A percentile compares a stretch with the other conserved stretches of the same genome.
Evolutionary conservation across 2,797 vertebrate species (phyloP).

Genomic region (Paratrypauchen microcephalus): DNA sequence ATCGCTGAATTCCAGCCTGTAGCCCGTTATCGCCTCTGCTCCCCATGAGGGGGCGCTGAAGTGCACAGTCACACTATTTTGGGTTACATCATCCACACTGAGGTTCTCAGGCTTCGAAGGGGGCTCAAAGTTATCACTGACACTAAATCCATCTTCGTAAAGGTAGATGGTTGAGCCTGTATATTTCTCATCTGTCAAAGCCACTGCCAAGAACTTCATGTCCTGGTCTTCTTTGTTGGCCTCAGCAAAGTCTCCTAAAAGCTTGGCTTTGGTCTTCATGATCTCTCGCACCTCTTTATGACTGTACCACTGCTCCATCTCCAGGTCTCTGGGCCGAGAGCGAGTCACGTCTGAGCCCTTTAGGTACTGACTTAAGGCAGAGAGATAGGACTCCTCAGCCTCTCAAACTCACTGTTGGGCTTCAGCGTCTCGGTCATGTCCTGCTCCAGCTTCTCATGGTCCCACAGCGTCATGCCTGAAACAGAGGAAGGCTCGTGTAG

Average conservation of each 20-base stretch:
- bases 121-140: neutral
- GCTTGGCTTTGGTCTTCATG: conserved; percentile 20
- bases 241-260: conserved; percentile 41
- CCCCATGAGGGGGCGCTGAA: too few species aligned
- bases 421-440: neutral
- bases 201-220: conserved; percentile 13
- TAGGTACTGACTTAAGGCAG: conserved; percentile 12
- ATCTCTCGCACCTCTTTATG: neutral
- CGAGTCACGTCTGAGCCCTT: neutral
- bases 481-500: too few species aligned
- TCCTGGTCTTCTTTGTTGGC: conserved; percentile 32
- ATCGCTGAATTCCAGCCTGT: too few species aligned
- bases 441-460: too few species aligned
- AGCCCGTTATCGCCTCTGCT: too few species aligned
- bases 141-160: neutral
- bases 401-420: conserved; percentile 14
- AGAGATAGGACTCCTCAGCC: neutral
- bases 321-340: conserved; percentile 29
- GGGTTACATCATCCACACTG: too few species aligned
- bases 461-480: too few species aligned
- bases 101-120: too few species aligned
- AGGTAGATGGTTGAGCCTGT: neutral
- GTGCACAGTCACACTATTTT: too few species aligned
- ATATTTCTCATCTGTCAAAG: neutral
- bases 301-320: conserved; percentile 31